These are phyloP conservation scores for Turnix velox DNA, from an alignment of 2,113 vertebrate species.

Conservation along the genomic window DNA sequence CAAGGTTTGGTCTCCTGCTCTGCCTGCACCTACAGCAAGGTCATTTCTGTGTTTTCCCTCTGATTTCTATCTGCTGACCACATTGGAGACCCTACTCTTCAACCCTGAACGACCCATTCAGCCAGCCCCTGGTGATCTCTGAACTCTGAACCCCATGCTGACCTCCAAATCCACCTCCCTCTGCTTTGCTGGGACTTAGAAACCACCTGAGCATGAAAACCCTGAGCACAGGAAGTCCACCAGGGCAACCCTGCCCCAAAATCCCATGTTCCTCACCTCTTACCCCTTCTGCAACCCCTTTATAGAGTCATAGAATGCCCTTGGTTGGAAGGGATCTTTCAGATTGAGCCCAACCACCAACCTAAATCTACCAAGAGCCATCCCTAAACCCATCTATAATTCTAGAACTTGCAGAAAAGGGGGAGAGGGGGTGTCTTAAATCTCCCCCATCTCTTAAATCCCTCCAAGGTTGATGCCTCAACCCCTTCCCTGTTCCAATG, in stretches of 20 bases:
- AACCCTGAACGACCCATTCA: neutral
- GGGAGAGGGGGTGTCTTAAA: too few relatives aligned
- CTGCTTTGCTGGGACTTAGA: conserved; percentile 19
- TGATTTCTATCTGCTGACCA: neutral
- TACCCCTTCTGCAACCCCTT: neutral
- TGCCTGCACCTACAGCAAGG: neutral
- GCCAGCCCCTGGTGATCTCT: neutral
- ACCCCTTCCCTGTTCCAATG: too few relatives aligned
- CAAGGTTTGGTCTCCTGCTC: neutral
- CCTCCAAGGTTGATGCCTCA: too few relatives aligned
- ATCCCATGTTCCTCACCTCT: neutral
- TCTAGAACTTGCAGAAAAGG: too few relatives aligned
- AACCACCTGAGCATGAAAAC: conserved; percentile 34
- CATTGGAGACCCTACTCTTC: neutral
- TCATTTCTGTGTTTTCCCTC: neutral
- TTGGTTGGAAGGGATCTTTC: too few relatives aligned
- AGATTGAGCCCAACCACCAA: too few relatives aligned
- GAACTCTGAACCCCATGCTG: neutral
- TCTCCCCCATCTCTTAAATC: too few relatives aligned
- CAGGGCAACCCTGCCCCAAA: neutral
- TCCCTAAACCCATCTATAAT: too few relatives aligned
- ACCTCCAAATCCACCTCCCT: neutral
- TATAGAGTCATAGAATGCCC: too few relatives aligned
- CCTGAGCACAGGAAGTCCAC: neutral
- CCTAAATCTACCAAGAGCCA: too few relatives aligned